Evolutionary conservation across 1,140 invertebrate genomes (phyloP).

Genomic region (Tetramorium parvispinum): DNA sequence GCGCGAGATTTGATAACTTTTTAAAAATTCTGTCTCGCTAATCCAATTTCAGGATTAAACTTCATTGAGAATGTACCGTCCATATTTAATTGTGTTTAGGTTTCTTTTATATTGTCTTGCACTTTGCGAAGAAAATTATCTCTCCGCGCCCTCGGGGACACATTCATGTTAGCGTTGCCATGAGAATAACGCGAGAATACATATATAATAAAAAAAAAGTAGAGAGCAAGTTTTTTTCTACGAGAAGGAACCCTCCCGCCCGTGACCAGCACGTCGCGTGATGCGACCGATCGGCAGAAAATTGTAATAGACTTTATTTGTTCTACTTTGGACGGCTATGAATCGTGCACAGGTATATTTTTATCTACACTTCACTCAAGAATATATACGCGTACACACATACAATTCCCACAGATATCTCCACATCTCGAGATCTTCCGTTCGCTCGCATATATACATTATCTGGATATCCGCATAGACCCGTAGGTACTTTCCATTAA

Average conservation of each 20-base stretch:
- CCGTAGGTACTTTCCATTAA: constrained; percentile 27
- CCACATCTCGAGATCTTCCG: constrained; percentile 44
- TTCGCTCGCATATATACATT: constrained; percentile 43
- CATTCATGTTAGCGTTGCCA: neutral
- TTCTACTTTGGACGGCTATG: constrained; percentile 76
- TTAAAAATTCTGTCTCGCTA: neutral
- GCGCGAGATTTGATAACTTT: neutral
- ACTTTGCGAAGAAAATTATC: constrained; percentile 17
- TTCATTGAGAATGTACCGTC: neutral
- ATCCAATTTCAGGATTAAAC: constrained; percentile 21
- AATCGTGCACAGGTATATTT: constrained; percentile 75
- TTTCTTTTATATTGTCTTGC: constrained; percentile 20
- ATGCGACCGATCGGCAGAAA: constrained; percentile 70
- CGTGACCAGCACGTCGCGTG: constrained; percentile 2
- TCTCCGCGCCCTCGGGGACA: neutral
- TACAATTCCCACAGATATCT: constrained; percentile 51
- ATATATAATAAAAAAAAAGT: neutral
- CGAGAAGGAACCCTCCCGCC: neutral
- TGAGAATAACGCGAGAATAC: constrained; percentile 10
- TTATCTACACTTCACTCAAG: constrained; percentile 67
- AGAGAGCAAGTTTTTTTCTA: constrained; percentile 4
- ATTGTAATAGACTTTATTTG: constrained; percentile 75
- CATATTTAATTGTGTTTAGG: constrained; percentile 27
- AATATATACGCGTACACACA: constrained; percentile 62
- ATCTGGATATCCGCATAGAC: constrained; percentile 16